Conservation (phyloP, 2,888 invertebrate genomes). For the Leptarthrus brevirostris region DNA sequence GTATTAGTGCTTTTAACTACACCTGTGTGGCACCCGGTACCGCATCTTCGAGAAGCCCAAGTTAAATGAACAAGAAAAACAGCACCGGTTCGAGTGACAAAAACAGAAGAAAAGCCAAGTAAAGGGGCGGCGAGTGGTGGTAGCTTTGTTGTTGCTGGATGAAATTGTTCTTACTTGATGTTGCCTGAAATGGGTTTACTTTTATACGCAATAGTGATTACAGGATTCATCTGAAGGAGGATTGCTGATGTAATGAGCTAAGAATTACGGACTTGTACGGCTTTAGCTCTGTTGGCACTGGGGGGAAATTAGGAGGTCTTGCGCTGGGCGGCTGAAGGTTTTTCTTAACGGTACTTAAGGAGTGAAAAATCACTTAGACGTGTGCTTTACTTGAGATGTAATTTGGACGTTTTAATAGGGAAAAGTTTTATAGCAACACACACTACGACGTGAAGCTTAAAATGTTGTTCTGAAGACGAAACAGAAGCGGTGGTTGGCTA, state of each 20-base stretch:
- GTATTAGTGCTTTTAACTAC: constrained; percentile 8
- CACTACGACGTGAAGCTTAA: neutral
- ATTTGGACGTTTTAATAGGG: constrained; percentile 9
- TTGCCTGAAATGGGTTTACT: constrained; percentile 23
- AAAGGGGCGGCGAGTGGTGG: neutral
- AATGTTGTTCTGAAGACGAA: no score
- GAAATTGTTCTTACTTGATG: constrained; percentile 13
- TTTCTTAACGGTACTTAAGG: constrained; percentile 5
- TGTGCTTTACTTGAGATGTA: constrained; percentile 11
- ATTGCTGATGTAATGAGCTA: neutral
- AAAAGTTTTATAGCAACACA: neutral
- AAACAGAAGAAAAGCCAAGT: neutral
- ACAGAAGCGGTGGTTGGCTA: no score
- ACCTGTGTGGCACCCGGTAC: neutral
- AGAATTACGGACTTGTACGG: neutral
- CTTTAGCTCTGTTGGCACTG: neutral
- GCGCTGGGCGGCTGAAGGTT: neutral
- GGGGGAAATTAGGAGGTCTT: neutral
- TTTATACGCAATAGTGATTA: constrained; percentile 8
- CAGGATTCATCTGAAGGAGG: constrained; percentile 8
- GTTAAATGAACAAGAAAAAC: constrained; percentile 1
- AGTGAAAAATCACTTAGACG: constrained; percentile 18
- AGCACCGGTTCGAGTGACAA: neutral
- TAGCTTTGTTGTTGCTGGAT: neutral
- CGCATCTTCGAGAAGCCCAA: neutral